Evolutionary conservation across 2,888 invertebrate genomes (phyloP), one percentile per base, ranked within the genome.

Genomic region (Aphelenchoides bicaudatus): DNA sequence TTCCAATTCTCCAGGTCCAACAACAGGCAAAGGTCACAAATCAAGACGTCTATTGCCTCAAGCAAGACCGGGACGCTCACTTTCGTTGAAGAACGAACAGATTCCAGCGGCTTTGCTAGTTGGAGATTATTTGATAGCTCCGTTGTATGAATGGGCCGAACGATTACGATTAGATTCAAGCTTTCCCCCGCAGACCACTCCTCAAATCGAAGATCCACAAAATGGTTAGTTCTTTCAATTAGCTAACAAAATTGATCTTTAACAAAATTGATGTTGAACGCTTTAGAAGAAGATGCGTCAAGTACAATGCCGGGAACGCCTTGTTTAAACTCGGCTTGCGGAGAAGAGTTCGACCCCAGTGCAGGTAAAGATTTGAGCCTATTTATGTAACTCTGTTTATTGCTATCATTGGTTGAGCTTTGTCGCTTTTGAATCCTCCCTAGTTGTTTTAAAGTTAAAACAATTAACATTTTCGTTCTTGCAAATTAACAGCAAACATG

Each of bases 121-220:
- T 30, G 62, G 62, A 54, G 75, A 75, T 64, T 62, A 73, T 43
- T 71, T 75, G 75, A 68, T 76, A 63, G 75, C 73, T 50, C 75
- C 75, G 16, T 61, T 75, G 51, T 67, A 71, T 49, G 66, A 74
- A 39, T 75, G 75, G 75, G 67, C 68, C 49, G 72, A 71, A 39
- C 58, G 68, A 48, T 59, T 72, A 64, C 55, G 64, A 21, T 13
- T 58, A 50, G 47, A 43, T n/a, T n/a, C n/a, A n/a, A n/a, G n/a
- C n/a, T n/a, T n/a, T n/a, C n/a, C n/a, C 23, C 43, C 43, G 43
- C 23, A 21, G 43, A 25, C 43, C 43, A 34, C 34, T n/a, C n/a
- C n/a, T n/a, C n/a, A n/a, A n/a, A n/a, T n/a, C n/a, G n/a, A n/a
- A n/a, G n/a, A n/a, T n/a, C n/a, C n/a, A n/a, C n/a, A n/a, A n/a